Evolutionary conservation across 2,113 vertebrate genomes (phyloP), one percentile per base, ranked within the genome.

Genomic region (Theristicus caerulescens): DNA sequence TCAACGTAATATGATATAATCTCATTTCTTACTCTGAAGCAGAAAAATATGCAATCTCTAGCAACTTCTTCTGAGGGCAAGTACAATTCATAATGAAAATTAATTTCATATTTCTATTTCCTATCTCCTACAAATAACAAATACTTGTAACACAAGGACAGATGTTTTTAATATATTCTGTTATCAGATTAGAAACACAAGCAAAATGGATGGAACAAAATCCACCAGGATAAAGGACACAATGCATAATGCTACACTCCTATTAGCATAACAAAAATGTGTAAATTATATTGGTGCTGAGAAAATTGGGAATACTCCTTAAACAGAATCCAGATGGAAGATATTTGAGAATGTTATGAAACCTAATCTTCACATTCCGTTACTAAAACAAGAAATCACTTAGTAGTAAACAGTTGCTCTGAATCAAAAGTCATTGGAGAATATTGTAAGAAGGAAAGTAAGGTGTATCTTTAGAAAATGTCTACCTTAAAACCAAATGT

Each of bases 61-160:
- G 80, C 88, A 96, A 94, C 89, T 92, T 82, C 85, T 96, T 96
- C 69, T 81, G 69, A 91, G 94, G 79, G 89, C 80, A 97, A 96
- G 85, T 76, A 76, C 70, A 93, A 96, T 94, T 92, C 70, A 95
- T 87, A 96, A 95, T 86, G 92, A 85, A 96, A 93, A 96, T 95
- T 96, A 96, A 96, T 95, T 95, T 95, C 71, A 34, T 90, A 90
- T 82, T 93, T 67, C 92, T 92, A 80, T 88, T 94, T 97, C 72
- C 70, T 94, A 74, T 80, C 91, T 85, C 47, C 11, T 87, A 83
- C 93, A 97, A 96, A 96, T 90, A 96, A 96, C 86, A 96, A 97
- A 96, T 95, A n/a, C 84, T 93, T 97, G 88, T 94, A 94, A 91
- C 90, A 88, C 82, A 90, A 96, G 93, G 87, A 95, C 88, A 93